phyloP scores from a whole-genome alignment of 53 echinoderm and acorn worm species.

The Zoroaster sp. region DNA sequence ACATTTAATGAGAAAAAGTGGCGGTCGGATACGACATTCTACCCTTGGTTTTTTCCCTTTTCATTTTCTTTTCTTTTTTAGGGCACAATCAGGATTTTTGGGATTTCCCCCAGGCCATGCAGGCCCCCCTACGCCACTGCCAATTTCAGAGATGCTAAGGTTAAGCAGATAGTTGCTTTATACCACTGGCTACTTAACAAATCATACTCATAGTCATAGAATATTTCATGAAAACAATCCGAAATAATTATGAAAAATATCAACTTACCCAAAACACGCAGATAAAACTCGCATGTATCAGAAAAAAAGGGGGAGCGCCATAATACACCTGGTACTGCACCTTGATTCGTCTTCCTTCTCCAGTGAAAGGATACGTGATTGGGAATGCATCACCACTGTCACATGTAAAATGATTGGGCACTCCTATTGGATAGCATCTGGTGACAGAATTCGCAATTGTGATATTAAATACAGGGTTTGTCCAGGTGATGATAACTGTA shows the following conservation, averaged over 20 bases:
- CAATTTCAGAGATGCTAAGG: too few species aligned
- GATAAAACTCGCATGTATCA: not conserved
- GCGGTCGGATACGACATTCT: too few species aligned
- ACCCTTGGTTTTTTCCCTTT: too few species aligned
- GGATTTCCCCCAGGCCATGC: too few species aligned
- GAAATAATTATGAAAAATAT: not conserved
- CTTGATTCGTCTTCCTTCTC: not conserved
- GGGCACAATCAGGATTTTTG: too few species aligned
- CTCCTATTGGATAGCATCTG: not conserved
- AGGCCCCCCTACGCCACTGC: too few species aligned
- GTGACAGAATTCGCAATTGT: not conserved
- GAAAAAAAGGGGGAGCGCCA: rapidly evolving
- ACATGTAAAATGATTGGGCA: not conserved
- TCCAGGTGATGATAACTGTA: not conserved
- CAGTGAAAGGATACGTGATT: not conserved
- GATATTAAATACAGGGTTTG: not conserved
- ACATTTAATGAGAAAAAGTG: too few species aligned
- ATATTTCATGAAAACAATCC: too few species aligned
- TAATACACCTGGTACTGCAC: not conserved
- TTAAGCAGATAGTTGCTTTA: too few species aligned
- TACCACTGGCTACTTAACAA: too few species aligned
- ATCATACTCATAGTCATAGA: too few species aligned
- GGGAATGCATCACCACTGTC: not conserved
- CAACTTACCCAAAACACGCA: conserved; percentile 32
- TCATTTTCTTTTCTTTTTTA: too few species aligned